Conservation (phyloP, 92 coral and sea anemone species). For the Blastomussa wellsi region DNA sequence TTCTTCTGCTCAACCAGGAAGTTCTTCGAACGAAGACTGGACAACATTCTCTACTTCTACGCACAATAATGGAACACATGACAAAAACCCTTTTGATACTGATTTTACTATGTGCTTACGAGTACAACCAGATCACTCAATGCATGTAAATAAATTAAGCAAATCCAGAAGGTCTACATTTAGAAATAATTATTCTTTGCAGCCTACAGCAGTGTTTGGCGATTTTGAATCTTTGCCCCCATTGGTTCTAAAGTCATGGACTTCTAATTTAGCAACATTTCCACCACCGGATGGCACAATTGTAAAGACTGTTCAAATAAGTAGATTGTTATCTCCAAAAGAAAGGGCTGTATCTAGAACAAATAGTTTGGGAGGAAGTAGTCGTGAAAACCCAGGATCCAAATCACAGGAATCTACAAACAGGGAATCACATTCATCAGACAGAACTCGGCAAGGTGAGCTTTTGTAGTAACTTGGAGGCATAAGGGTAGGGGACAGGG, state of each 20-base stretch:
- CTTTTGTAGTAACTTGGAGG: background rate
- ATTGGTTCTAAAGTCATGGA: slow-evolving; percentile 25
- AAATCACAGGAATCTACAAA: background rate
- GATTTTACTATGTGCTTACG: slow-evolving; percentile 52
- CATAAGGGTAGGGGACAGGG: background rate
- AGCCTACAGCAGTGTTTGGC: slow-evolving; percentile 82
- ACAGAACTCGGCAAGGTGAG: slow-evolving; percentile 18
- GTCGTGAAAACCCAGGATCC: slow-evolving; percentile 1
- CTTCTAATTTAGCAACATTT: slow-evolving; percentile 21
- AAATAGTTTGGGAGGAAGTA: background rate
- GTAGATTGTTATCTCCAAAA: slow-evolving; percentile 70
- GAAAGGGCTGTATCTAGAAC: slow-evolving; percentile 51
- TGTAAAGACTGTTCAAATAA: slow-evolving; percentile 53
- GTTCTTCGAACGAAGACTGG: background rate
- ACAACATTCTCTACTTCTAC: background rate
- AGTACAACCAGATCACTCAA: slow-evolving; percentile 44
- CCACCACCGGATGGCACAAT: slow-evolving; percentile 44
- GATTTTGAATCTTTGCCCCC: slow-evolving; percentile 58
- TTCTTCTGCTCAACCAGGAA: background rate
- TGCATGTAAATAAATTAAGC: background rate
- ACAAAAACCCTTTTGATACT: slow-evolving; percentile 11
- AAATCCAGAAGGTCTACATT: background rate
- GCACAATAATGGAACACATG: background rate
- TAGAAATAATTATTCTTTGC: slow-evolving; percentile 1
- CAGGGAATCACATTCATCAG: background rate